A percentile compares a stretch with the other conserved stretches of the same genome.
phyloP scores from a whole-genome alignment of 2,113 vertebrate species.

The Illadopsis cleaveri region DNA sequence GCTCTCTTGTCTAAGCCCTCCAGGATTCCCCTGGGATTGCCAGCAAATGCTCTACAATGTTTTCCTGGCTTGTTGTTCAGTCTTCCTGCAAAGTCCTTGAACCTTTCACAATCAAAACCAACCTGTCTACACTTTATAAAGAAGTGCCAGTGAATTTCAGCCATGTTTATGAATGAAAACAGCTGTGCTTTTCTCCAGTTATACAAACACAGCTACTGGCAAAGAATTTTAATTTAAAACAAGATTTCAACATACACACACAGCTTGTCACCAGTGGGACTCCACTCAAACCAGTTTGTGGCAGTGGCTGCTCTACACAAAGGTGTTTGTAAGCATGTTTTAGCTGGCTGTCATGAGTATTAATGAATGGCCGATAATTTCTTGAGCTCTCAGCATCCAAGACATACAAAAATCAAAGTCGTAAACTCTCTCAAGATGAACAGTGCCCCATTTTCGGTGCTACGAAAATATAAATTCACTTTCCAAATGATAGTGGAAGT shows the following conservation, averaged over 20 bases:
- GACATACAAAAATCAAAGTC: not conserved
- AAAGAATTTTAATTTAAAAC: not conserved
- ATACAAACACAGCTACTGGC: slow-evolving; percentile 9
- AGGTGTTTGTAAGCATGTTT: not conserved
- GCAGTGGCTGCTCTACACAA: not conserved
- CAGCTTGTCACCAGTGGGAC: not conserved
- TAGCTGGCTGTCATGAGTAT: not conserved
- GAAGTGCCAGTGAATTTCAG: slow-evolving; percentile 24
- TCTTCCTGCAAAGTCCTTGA: slow-evolving; percentile 1
- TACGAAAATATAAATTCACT: not conserved
- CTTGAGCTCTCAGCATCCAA: not conserved
- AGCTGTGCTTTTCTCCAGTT: slow-evolving; percentile 7
- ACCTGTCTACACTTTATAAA: slow-evolving; percentile 16
- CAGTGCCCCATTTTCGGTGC: not conserved
- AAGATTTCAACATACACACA: not conserved
- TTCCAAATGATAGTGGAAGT: not conserved
- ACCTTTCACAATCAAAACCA: slow-evolving; percentile 16
- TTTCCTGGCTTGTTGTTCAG: not conserved
- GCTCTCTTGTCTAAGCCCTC: not conserved
- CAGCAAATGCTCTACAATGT: not conserved
- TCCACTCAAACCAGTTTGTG: slow-evolving; percentile 27
- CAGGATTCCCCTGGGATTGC: not conserved
- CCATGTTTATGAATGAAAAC: not conserved
- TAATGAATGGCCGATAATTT: not conserved
- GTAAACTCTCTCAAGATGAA: not conserved